phyloP scores from a whole-genome alignment of 2,888 invertebrate genomes.

The Onchidella celtica region DNA sequence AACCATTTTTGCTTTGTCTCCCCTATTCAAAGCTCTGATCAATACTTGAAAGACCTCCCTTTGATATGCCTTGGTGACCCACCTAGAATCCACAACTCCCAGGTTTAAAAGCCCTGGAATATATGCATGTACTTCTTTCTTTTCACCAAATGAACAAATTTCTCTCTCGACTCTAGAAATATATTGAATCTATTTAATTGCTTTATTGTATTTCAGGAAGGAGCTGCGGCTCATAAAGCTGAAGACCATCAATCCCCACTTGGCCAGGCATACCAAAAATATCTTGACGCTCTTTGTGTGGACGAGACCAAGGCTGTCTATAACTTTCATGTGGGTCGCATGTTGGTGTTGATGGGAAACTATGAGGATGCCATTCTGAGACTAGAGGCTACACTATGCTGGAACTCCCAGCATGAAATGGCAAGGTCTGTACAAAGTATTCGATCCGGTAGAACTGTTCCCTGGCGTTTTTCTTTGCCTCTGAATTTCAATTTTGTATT shows the following conservation, averaged over 20 bases:
- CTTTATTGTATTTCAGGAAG: too few species aligned
- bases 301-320: constrained; percentile 76
- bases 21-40: too few species aligned
- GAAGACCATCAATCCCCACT: constrained; percentile 74
- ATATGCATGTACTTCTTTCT: too few species aligned
- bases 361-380: constrained; percentile 75
- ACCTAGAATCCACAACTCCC: too few species aligned
- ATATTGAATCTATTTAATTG: too few species aligned
- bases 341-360: constrained; percentile 76
- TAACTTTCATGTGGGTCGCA: constrained; percentile 78
- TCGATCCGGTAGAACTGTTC: not conserved
- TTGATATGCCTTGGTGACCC: too few species aligned
- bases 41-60: too few species aligned
- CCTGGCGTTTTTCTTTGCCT: not conserved
- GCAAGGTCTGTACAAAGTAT: constrained; percentile 65
- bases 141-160: too few species aligned
- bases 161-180: too few species aligned
- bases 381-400: constrained; percentile 75
- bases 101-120: too few species aligned
- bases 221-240: constrained; percentile 77
- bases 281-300: constrained; percentile 75
- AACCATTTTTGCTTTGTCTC: too few species aligned
- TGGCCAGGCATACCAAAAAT: constrained; percentile 78
- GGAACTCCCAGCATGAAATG: constrained; percentile 74
- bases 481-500: not conserved